Conservation (phyloP, 1,140 invertebrate species). For the Drosophila kurseongensis region DNA sequence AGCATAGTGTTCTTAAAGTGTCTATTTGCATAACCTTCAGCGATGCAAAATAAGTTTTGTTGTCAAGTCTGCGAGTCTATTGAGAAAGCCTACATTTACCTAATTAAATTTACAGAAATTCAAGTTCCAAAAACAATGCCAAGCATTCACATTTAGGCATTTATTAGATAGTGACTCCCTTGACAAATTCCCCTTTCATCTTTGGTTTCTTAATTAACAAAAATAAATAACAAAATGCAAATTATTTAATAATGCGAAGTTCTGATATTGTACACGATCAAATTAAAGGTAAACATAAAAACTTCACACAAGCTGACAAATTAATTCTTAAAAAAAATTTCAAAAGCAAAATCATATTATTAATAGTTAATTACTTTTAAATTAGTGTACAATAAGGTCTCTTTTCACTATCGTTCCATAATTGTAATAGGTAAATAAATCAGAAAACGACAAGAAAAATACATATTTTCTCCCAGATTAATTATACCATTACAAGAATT, state of each 20-base stretch:
- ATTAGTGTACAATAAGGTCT: too few species aligned
- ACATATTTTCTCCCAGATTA: background rate
- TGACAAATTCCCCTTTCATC: background rate
- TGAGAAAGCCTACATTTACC: conserved; percentile 55
- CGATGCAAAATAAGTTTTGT: conserved; percentile 21
- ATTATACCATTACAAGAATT: conserved; percentile 11
- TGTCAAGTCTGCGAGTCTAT: background rate
- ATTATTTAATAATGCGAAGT: too few species aligned
- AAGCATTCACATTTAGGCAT: conserved; percentile 1
- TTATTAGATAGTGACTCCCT: conserved; percentile 5
- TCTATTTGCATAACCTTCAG: conserved; percentile 68
- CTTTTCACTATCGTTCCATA: too few species aligned
- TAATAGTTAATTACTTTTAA: too few species aligned
- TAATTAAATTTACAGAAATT: conserved; percentile 29
- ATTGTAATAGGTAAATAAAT: conserved; percentile 14
- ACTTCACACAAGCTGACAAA: too few species aligned
- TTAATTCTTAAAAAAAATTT: too few species aligned
- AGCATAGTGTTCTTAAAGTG: conserved; percentile 49
- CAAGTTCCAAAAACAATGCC: background rate
- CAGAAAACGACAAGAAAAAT: background rate
- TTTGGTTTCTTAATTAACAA: background rate
- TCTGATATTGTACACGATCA: too few species aligned
- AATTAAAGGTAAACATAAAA: too few species aligned
- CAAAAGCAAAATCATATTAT: too few species aligned
- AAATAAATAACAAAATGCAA: too few species aligned